phyloP scores from a whole-genome alignment of 2,113 vertebrate genomes.

The Pangasianodon hypophthalmus region DNA sequence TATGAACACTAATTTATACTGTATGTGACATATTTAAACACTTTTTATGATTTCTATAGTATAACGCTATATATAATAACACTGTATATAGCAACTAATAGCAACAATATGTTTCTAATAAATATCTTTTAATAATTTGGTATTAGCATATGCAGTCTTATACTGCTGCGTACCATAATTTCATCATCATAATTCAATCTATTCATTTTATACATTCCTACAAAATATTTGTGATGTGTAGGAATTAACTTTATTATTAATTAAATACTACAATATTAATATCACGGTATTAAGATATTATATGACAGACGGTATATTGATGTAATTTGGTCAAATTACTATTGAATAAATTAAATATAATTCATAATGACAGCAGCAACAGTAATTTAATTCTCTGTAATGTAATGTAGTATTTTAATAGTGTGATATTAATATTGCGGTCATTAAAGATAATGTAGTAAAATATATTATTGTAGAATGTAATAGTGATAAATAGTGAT shows the following conservation, averaged over 20 bases:
- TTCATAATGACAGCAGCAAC: neutral
- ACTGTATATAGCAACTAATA: too few relatives aligned
- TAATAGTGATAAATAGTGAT: neutral
- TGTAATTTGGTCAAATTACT: too few relatives aligned
- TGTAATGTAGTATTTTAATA: neutral
- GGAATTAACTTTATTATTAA: neutral
- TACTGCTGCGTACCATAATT: too few relatives aligned
- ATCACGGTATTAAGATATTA: too few relatives aligned
- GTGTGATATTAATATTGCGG: neutral
- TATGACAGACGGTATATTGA: neutral
- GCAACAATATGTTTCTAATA: too few relatives aligned
- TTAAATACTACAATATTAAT: neutral
- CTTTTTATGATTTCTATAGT: too few relatives aligned
- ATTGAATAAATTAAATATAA: too few relatives aligned
- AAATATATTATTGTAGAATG: neutral
- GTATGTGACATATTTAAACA: too few relatives aligned
- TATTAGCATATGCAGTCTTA: too few relatives aligned
- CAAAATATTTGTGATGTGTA: neutral
- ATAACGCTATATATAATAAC: too few relatives aligned
- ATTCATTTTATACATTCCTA: neutral
- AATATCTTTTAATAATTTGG: too few relatives aligned
- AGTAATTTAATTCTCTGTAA: neutral
- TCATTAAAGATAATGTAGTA: neutral
- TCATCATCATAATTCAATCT: neutral
- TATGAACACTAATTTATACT: too few relatives aligned